These are phyloP conservation scores for Strix uralensis DNA, from an alignment of 2,113 vertebrate species.

Conservation along the genomic window DNA sequence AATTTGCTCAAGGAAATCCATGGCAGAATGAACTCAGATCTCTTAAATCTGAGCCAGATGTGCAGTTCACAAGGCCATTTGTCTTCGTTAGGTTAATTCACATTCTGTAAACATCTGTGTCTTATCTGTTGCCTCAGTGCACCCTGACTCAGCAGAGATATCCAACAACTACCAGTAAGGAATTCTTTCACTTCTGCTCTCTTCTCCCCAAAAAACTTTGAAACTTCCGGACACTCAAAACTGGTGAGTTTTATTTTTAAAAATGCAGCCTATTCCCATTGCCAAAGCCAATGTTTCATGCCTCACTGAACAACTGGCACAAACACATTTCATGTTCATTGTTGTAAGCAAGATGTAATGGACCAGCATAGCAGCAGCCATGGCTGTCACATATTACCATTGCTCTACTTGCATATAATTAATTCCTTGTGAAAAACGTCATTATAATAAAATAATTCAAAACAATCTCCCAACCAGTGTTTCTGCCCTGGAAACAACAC, in stretches of 20 bases:
- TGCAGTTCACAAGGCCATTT: conserved; percentile 11
- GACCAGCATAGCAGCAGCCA: conserved; percentile 1
- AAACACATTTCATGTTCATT: background rate
- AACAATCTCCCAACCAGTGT: background rate
- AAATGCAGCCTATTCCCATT: background rate
- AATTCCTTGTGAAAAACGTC: conserved; percentile 20
- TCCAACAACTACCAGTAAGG: background rate
- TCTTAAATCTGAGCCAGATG: conserved; percentile 22
- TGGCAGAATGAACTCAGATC: background rate
- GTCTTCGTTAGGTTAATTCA: conserved; percentile 4
- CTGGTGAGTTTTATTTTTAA: background rate
- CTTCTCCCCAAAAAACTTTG: background rate
- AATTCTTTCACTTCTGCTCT: background rate
- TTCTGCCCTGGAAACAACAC: background rate
- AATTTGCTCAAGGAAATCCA: conserved; percentile 27
- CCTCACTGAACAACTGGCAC: background rate
- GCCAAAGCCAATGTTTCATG: background rate
- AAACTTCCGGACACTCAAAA: background rate
- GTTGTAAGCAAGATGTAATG: conserved; percentile 39
- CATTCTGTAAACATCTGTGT: conserved; percentile 5
- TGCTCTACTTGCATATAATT: background rate
- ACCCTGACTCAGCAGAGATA: background rate
- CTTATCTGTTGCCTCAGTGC: background rate
- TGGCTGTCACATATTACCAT: background rate
- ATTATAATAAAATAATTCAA: conserved; percentile 18